Conservation (phyloP, 2,888 invertebrate genomes). For the Platycheirus albimanus region DNA sequence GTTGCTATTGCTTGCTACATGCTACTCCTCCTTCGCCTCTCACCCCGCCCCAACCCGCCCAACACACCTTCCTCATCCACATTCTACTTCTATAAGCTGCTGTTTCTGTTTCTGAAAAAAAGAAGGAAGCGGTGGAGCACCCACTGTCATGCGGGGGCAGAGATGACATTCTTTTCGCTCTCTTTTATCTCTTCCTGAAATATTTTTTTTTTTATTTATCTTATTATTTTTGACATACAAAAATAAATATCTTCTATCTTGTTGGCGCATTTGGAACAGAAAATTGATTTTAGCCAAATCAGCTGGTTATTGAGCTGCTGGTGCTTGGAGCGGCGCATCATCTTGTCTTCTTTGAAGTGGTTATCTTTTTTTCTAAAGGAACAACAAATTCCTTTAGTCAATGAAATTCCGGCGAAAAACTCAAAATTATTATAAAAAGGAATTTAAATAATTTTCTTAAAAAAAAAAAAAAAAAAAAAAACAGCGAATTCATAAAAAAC, state of each 20-base stretch:
- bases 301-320: constrained; percentile 50
- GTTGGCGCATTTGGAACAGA: background rate
- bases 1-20: no score
- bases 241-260: constrained; percentile 8
- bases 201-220: constrained; percentile 1
- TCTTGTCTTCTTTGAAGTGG: constrained; percentile 34
- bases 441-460: constrained; percentile 26
- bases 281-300: constrained; percentile 50
- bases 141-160: constrained; percentile 19
- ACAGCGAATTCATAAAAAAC: constrained; percentile 32
- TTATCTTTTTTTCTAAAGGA: constrained; percentile 36
- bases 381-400: constrained; percentile 39
- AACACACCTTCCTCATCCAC: background rate
- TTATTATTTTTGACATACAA: background rate
- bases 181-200: constrained; percentile 30
- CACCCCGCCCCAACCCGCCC: background rate
- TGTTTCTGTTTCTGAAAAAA: no score
- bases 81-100: background rate
- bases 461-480: constrained; percentile 50
- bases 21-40: background rate
- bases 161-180: constrained; percentile 25
- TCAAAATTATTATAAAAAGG: constrained; percentile 12
- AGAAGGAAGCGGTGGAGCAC: constrained; percentile 3
- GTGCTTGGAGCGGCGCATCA: constrained; percentile 40
- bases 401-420: constrained; percentile 57